These are phyloP conservation scores for Clarias batrachus DNA, from an alignment of 2,113 vertebrate genomes.

Conservation along the genomic window DNA sequence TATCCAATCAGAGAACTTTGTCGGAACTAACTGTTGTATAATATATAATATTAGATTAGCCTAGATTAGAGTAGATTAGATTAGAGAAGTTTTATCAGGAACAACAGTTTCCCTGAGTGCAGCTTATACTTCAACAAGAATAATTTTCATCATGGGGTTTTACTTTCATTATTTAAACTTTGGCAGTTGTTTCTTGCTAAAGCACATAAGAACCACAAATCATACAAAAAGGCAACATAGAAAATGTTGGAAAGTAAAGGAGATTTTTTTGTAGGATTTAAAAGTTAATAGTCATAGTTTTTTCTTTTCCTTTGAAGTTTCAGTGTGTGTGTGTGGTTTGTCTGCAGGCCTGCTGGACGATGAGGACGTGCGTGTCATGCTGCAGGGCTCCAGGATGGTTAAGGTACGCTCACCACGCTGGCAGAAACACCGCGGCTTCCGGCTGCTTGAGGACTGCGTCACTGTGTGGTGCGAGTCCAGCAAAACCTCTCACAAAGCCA, in stretches of 20 bases:
- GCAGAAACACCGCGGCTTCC: slow-evolving; percentile 79
- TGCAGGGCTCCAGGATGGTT: slow-evolving; percentile 82
- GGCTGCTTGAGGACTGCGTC: slow-evolving; percentile 85
- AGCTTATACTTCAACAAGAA: background rate
- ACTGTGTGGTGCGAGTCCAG: slow-evolving; percentile 88
- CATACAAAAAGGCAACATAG: background rate
- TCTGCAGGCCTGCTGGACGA: slow-evolving; percentile 82
- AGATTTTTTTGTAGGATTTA: background rate
- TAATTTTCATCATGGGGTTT: background rate
- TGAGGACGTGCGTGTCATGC: slow-evolving; percentile 84
- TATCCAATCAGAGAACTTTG: no score
- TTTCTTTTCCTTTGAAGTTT: background rate
- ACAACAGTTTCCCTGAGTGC: background rate
- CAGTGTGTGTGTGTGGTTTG: slow-evolving; percentile 5
- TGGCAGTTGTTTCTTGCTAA: background rate
- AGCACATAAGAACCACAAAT: background rate
- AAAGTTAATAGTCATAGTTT: background rate
- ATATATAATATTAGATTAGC: background rate
- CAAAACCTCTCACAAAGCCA: slow-evolving; percentile 71
- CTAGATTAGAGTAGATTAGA: no score
- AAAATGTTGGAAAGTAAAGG: background rate
- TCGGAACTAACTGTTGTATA: background rate
- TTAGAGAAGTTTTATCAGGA: no score
- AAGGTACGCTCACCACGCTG: slow-evolving; percentile 83
- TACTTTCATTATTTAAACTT: background rate